Evolutionary conservation across 2,797 vertebrate genomes (phyloP).

Genomic region (Melopsittacus undulatus): DNA sequence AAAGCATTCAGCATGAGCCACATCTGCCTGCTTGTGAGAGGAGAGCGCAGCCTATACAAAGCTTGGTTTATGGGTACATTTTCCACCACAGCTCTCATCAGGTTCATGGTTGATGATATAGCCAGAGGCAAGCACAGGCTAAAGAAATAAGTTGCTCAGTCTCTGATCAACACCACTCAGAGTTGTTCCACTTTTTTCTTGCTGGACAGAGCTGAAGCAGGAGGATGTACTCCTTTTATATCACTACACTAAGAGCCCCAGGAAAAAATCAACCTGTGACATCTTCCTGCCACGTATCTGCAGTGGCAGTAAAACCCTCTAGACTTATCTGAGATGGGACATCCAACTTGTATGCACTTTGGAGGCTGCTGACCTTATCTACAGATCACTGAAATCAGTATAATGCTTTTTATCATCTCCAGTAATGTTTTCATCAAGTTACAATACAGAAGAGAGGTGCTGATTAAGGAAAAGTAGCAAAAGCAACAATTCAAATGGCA

Average conservation of each 20-base stretch:
- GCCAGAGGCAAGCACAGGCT: background rate
- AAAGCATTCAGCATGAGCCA: background rate
- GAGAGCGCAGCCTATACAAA: background rate
- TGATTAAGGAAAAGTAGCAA: background rate
- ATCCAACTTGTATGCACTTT: background rate
- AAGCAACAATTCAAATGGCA: background rate
- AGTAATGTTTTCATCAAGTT: background rate
- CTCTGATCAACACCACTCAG: background rate
- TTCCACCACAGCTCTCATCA: background rate
- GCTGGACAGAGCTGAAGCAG: background rate
- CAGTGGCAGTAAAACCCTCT: background rate
- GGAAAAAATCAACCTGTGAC: background rate
- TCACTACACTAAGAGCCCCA: background rate
- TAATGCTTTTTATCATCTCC: background rate
- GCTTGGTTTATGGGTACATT: fast-evolving
- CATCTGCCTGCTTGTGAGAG: background rate
- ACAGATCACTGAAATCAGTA: background rate
- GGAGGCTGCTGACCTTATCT: background rate
- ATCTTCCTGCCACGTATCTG: background rate
- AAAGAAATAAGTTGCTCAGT: background rate
- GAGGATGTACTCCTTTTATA: background rate
- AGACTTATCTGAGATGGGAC: background rate
- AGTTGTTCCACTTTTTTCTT: background rate
- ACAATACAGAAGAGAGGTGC: background rate
- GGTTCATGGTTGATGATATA: background rate